Evolutionary conservation across 2,888 invertebrate genomes (phyloP).

Genomic region (Junonia oenone): DNA sequence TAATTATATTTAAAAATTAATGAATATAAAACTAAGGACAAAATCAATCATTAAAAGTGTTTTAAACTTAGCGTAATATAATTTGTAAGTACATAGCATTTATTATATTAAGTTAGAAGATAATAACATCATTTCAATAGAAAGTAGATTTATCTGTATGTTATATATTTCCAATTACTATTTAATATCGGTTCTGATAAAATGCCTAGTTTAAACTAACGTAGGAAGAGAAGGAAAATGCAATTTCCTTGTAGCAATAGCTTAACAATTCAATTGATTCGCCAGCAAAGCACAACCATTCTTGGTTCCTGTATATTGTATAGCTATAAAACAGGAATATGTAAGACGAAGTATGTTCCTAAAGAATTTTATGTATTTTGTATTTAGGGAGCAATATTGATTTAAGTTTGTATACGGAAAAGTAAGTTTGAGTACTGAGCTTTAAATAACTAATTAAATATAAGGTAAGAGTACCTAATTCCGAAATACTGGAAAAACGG

Average conservation of each 20-base stretch:
- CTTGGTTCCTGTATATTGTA: background rate
- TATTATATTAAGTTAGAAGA: too few species aligned
- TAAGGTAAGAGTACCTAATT: too few species aligned
- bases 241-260: conserved; percentile 17
- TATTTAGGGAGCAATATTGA: background rate
- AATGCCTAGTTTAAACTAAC: background rate
- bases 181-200: conserved; percentile 1
- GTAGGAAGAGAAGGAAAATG: conserved; percentile 3
- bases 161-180: background rate
- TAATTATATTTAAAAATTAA: too few species aligned
- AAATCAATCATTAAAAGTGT: too few species aligned
- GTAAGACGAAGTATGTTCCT: conserved; percentile 14
- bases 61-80: too few species aligned
- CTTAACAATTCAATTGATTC: conserved; percentile 17
- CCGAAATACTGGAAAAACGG: too few species aligned
- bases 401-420: too few species aligned
- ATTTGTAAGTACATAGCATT: too few species aligned
- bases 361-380: background rate
- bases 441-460: too few species aligned
- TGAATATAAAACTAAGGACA: too few species aligned
- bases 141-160: background rate
- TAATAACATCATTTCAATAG: too few species aligned
- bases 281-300: conserved; percentile 8
- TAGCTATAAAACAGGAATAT: conserved; percentile 6
- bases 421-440: too few species aligned